phyloP scores from a whole-genome alignment of 2,113 vertebrate species.

The Triplophysa dalaica region DNA sequence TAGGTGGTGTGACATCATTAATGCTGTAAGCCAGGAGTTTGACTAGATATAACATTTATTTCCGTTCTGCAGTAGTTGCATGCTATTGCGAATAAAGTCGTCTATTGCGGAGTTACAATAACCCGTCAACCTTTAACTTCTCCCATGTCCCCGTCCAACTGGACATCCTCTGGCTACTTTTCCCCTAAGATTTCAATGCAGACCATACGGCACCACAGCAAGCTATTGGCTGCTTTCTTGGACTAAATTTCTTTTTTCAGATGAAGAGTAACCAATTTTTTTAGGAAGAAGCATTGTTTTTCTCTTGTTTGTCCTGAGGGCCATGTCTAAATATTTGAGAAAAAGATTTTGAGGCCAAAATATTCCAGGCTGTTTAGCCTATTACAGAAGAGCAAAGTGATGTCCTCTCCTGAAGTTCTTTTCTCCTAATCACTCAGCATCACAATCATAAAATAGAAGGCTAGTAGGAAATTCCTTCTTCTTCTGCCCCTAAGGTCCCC shows the following conservation, averaged over 20 bases:
- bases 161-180: not conserved
- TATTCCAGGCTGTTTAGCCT: not conserved
- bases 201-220: not conserved
- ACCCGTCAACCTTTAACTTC: not conserved
- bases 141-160: not conserved
- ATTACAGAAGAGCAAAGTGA: not conserved
- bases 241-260: not conserved
- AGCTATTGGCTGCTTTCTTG: not conserved
- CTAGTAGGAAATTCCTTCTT: slow-evolving; percentile 39
- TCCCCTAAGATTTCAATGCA: not conserved
- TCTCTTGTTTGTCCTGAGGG: not conserved
- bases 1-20: not conserved
- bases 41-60: not conserved
- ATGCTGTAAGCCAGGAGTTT: not conserved
- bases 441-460: not conserved
- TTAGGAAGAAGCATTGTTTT: not conserved
- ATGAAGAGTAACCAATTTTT: slow-evolving; percentile 28
- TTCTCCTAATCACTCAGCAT: not conserved
- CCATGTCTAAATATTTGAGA: slow-evolving; percentile 18
- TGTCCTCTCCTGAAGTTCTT: slow-evolving; percentile 12
- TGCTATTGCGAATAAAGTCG: not conserved
- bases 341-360: not conserved
- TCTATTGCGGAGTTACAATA: not conserved
- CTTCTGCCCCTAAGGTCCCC: slow-evolving; percentile 34
- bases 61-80: not conserved